Percentiles rank a stretch among this genome's conserved stretches.
These are phyloP conservation scores for Hemiprocne comata DNA, from an alignment of 2,113 vertebrate species.

Conservation along the genomic window DNA sequence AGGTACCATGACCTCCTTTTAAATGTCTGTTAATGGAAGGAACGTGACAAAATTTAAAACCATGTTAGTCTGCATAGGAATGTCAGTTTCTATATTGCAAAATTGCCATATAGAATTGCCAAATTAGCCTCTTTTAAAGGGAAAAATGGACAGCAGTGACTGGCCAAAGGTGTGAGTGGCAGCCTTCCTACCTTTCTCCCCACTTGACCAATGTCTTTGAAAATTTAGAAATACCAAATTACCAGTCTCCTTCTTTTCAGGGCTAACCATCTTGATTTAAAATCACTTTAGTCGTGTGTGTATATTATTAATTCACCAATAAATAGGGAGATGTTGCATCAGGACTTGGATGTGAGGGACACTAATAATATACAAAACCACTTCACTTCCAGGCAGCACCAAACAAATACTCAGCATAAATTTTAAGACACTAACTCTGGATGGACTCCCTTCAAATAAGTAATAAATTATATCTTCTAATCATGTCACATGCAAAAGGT, in stretches of 20 bases:
- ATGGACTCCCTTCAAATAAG: not conserved
- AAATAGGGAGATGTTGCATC: not conserved
- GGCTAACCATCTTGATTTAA: not conserved
- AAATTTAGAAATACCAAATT: not conserved
- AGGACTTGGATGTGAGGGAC: not conserved
- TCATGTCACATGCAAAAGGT: not conserved
- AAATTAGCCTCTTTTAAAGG: not conserved
- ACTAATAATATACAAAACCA: not conserved
- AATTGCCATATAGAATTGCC: not conserved
- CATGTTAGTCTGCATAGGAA: not conserved
- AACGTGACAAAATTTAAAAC: not conserved
- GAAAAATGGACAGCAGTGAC: not conserved
- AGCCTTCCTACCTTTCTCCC: not conserved
- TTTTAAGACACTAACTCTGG: not conserved
- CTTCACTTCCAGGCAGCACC: not conserved
- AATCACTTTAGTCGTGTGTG: not conserved
- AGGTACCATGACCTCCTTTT: not conserved
- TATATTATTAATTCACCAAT: not conserved
- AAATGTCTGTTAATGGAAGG: constrained; percentile 13
- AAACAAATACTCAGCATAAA: not conserved
- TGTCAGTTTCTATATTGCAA: not conserved
- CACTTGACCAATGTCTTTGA: not conserved
- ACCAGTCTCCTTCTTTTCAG: not conserved
- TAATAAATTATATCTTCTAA: not conserved
- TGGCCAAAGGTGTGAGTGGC: not conserved